Evolutionary conservation across 2,797 vertebrate species (phyloP).

Genomic region (Helostoma temminkii): DNA sequence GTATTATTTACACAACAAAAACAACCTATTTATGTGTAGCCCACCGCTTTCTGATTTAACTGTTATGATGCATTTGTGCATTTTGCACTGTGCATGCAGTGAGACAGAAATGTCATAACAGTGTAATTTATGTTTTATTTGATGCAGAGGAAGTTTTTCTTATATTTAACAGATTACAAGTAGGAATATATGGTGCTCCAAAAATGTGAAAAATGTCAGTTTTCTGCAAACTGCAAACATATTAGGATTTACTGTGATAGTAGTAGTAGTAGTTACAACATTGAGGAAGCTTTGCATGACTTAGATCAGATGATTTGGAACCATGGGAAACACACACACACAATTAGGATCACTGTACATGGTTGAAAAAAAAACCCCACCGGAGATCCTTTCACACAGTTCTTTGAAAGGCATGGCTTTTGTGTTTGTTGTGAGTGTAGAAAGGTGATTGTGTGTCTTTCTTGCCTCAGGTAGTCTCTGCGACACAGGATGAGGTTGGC

Average conservation of each 20-base stretch:
- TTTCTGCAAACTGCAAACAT: slow-evolving; percentile 6
- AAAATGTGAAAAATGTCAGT: background rate
- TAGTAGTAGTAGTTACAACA: slow-evolving; percentile 3
- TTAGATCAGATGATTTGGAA: slow-evolving; percentile 18
- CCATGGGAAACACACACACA: slow-evolving; percentile 9
- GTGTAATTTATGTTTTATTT: slow-evolving; percentile 27
- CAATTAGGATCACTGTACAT: slow-evolving; percentile 11
- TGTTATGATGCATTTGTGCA: slow-evolving; percentile 5
- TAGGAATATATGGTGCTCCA: background rate
- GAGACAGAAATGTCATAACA: slow-evolving; percentile 24
- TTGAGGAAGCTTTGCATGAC: slow-evolving; percentile 18
- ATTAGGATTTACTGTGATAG: background rate
- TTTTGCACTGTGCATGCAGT: slow-evolving; percentile 16
- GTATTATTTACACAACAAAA: slow-evolving; percentile 1
- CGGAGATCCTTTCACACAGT: slow-evolving; percentile 40
- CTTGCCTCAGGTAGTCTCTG: slow-evolving; percentile 99
- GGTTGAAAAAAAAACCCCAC: slow-evolving; percentile 5
- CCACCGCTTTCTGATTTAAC: slow-evolving; percentile 10
- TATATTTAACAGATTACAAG: background rate
- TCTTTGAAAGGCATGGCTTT: slow-evolving; percentile 47
- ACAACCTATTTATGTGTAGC: slow-evolving; percentile 4
- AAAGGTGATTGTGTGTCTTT: slow-evolving; percentile 66
- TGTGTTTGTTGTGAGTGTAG: slow-evolving; percentile 67
- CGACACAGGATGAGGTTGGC: slow-evolving; percentile 99
- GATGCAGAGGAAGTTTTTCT: background rate